A percentile compares a stretch with the other conserved stretches of the same genome.
Conservation (phyloP, 2,888 invertebrate species). For the Sminthurides aquaticus region DNA sequence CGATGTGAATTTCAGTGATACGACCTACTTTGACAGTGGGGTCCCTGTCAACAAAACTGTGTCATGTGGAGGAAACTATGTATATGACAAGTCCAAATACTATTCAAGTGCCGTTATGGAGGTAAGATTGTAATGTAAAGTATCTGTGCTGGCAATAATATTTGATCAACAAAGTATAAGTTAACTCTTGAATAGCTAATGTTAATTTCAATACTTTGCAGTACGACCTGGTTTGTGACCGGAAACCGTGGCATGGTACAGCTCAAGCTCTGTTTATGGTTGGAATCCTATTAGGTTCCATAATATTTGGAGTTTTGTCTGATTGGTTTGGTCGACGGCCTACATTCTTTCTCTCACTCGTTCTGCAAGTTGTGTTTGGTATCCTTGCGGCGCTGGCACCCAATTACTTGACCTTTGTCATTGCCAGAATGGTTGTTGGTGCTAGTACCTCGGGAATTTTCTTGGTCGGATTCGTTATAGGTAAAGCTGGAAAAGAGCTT, state of each 20-base stretch:
- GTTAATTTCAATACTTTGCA: conserved; percentile 43
- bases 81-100: conserved; percentile 57
- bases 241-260: conserved; percentile 57
- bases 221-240: conserved; percentile 63
- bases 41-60: conserved; percentile 45
- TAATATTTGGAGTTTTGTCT: conserved; percentile 63
- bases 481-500: conserved; percentile 53
- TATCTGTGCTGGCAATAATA: background rate
- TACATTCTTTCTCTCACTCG: conserved; percentile 64
- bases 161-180: background rate
- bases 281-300: conserved; percentile 65
- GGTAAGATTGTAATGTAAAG: conserved; percentile 47
- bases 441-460: conserved; percentile 69
- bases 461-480: conserved; percentile 68
- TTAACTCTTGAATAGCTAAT: background rate
- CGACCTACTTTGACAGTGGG: conserved; percentile 45
- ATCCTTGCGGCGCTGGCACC: conserved; percentile 60
- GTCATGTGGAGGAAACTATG: conserved; percentile 52
- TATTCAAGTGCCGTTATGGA: conserved; percentile 60
- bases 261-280: conserved; percentile 64
- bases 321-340: conserved; percentile 63
- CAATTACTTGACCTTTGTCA: conserved; percentile 60
- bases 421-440: conserved; percentile 61
- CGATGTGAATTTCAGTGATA: conserved; percentile 48
- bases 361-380: conserved; percentile 62